Conservation (phyloP, 2,113 vertebrate genomes). For the Dicerorhinus sumatrensis region DNA sequence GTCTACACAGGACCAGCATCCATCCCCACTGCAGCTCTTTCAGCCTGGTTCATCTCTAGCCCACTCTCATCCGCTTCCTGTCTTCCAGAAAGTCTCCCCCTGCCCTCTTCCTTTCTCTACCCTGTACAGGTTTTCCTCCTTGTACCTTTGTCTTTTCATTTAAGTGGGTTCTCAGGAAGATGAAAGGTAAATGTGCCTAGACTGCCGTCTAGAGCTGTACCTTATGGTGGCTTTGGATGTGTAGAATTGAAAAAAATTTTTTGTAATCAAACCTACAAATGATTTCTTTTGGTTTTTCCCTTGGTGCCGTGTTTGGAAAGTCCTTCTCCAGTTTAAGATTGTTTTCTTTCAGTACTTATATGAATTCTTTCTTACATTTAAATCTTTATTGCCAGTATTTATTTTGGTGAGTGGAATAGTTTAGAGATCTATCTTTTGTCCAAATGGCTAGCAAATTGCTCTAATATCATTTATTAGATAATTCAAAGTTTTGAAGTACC, state of each 20-base stretch:
- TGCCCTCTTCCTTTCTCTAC: not conserved
- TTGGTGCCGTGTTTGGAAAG: slow-evolving; percentile 21
- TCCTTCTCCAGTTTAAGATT: slow-evolving; percentile 27
- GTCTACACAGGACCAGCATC: not conserved
- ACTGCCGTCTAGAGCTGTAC: not conserved
- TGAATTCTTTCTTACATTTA: not conserved
- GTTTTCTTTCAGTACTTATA: not conserved
- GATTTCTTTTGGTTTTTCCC: not conserved
- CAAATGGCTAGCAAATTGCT: not conserved
- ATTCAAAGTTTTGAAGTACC: not conserved
- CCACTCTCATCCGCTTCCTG: not conserved
- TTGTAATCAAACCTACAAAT: not conserved
- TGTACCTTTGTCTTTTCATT: not conserved
- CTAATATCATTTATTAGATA: slow-evolving; percentile 13
- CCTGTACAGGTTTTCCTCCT: not conserved
- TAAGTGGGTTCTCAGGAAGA: not conserved
- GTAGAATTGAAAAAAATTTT: not conserved
- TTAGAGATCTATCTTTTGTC: slow-evolving; percentile 3
- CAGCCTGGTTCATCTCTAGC: not conserved
- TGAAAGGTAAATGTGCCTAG: not conserved
- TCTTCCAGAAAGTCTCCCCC: not conserved
- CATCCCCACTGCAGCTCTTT: not conserved
- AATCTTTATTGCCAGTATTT: slow-evolving; percentile 25
- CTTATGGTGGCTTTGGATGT: not conserved
- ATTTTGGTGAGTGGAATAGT: not conserved